Evolutionary conservation across 2,797 vertebrate species (phyloP).

Genomic region (Nyctalus aviator): DNA sequence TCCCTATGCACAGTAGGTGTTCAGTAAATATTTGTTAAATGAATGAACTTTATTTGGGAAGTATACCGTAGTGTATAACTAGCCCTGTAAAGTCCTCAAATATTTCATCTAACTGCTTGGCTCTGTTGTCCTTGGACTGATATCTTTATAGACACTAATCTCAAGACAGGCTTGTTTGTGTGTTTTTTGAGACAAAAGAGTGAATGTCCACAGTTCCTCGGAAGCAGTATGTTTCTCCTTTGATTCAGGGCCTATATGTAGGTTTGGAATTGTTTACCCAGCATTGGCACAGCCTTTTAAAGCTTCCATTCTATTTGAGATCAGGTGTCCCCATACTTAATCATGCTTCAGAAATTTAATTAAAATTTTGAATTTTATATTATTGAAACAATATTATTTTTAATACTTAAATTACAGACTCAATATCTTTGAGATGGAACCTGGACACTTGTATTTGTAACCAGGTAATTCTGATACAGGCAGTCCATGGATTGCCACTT

Average conservation of each 20-base stretch:
- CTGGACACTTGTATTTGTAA: conserved; percentile 40
- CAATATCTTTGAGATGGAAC: background rate
- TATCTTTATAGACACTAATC: background rate
- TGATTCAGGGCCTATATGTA: background rate
- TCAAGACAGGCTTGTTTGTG: background rate
- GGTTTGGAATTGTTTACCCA: background rate
- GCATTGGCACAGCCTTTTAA: background rate
- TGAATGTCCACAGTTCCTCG: background rate
- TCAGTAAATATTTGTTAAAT: conserved; percentile 19
- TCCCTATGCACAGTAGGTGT: background rate
- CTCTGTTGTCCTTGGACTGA: background rate
- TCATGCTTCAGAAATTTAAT: background rate
- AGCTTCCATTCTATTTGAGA: background rate
- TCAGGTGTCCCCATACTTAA: background rate
- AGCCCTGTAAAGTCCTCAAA: background rate
- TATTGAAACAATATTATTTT: background rate
- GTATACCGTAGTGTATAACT: background rate
- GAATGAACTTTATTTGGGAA: conserved; percentile 35
- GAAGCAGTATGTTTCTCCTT: background rate
- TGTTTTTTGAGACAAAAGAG: background rate
- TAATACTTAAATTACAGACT: conserved; percentile 1
- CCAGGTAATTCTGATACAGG: background rate
- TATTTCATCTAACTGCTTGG: background rate
- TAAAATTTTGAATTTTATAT: background rate
- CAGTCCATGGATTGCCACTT: background rate